A percentile compares a stretch with the other conserved stretches of the same genome.
These are phyloP conservation scores for Xylota sylvarum DNA, from an alignment of 2,888 invertebrate species.

Conservation along the genomic window DNA sequence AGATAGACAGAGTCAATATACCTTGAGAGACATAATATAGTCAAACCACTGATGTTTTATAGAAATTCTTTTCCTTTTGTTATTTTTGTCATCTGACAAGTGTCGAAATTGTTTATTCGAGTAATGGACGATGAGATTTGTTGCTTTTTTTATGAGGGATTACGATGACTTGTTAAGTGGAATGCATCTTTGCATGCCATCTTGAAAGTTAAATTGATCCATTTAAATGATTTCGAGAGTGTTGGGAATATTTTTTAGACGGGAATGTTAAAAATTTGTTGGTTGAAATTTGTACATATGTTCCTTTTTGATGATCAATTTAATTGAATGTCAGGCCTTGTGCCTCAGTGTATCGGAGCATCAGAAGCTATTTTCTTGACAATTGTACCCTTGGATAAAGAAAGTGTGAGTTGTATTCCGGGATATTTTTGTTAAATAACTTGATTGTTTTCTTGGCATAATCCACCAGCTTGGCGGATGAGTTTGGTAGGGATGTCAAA, in stretches of 20 bases:
- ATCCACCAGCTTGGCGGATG: no score
- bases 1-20: slow-evolving; percentile 40
- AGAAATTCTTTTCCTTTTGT: slow-evolving; percentile 24
- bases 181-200: background rate
- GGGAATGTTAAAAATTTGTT: no score
- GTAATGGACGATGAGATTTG: slow-evolving; percentile 30
- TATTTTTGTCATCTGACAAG: slow-evolving; percentile 28
- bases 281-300: no score
- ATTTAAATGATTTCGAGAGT: background rate
- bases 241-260: background rate
- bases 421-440: no score
- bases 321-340: no score
- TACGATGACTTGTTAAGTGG: slow-evolving; percentile 35
- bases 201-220: slow-evolving; percentile 4
- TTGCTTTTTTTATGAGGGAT: slow-evolving; percentile 12
- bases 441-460: no score
- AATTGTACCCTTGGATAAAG: no score
- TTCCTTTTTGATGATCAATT: no score
- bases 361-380: no score
- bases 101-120: slow-evolving; percentile 45
- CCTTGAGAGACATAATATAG: slow-evolving; percentile 25
- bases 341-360: no score
- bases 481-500: no score
- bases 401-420: no score
- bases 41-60: slow-evolving; percentile 8